These are phyloP conservation scores for Drosophila flavopinicola DNA, from an alignment of 2,888 invertebrate genomes.

Conservation along the genomic window DNA sequence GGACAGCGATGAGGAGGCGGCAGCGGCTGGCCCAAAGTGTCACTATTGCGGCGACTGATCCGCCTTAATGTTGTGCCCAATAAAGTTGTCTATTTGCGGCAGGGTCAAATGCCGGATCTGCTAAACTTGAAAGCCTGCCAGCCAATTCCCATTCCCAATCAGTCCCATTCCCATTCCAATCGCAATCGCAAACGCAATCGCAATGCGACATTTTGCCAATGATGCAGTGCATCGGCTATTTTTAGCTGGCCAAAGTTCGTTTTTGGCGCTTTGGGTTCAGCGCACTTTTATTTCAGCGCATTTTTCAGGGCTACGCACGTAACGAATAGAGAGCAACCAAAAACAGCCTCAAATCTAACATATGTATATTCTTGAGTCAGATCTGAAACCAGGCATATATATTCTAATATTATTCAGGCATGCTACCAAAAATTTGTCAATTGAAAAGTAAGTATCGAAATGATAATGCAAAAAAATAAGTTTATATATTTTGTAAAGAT, in stretches of 20 bases:
- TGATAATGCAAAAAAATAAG: no score
- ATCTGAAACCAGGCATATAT: no score
- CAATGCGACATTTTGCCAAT: slow-evolving; percentile 37
- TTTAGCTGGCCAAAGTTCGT: slow-evolving; percentile 48
- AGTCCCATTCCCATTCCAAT: background rate
- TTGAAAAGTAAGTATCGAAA: no score
- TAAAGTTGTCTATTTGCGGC: slow-evolving; percentile 2
- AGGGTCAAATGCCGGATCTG: slow-evolving; percentile 58
- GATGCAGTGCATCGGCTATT: slow-evolving; percentile 39
- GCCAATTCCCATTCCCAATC: background rate
- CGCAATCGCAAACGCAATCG: slow-evolving; percentile 3
- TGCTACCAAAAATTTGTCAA: no score
- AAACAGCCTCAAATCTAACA: no score
- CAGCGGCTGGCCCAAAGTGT: slow-evolving; percentile 23
- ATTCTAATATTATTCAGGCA: no score
- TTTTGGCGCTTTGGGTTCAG: slow-evolving; percentile 40
- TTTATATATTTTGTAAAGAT: no score
- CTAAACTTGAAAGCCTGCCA: slow-evolving; percentile 58
- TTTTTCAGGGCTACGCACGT: no score
- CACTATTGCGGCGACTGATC: slow-evolving; percentile 37
- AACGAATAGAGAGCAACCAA: no score
- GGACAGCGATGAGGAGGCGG: background rate
- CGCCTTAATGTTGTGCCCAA: no score
- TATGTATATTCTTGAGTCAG: no score
- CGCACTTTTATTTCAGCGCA: slow-evolving; percentile 35